Conservation (phyloP, 2,888 invertebrate species). For the Ectemnius cavifrons region DNA sequence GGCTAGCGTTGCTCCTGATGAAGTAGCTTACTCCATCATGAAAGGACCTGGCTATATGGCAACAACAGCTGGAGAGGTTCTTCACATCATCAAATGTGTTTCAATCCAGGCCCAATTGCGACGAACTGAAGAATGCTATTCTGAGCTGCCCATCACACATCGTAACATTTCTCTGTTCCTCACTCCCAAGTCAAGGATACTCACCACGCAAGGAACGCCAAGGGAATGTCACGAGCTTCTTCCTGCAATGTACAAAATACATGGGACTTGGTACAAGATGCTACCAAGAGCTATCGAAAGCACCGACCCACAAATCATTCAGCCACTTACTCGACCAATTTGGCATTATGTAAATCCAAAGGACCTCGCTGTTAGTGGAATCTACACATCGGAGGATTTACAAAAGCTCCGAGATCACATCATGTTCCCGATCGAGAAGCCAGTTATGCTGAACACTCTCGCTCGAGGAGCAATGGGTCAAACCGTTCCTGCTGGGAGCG, state of each 20-base stretch:
- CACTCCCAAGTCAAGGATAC: neutral
- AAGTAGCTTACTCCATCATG: neutral
- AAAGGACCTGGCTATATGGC: constrained; percentile 16
- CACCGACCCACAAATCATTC: neutral
- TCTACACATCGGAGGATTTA: constrained; percentile 27
- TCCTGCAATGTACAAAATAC: no score
- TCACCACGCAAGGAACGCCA: neutral
- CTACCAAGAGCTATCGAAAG: neutral
- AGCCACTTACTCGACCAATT: neutral
- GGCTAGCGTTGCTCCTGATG: neutral
- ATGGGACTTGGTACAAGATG: neutral
- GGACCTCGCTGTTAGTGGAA: constrained; percentile 10
- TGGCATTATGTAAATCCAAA: neutral
- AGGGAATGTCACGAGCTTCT: neutral
- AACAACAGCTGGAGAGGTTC: no score
- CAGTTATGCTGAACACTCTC: constrained; percentile 25
- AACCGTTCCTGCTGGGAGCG: neutral
- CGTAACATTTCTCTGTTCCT: neutral
- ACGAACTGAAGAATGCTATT: neutral
- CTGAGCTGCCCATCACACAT: neutral
- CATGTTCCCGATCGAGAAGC: constrained; percentile 40
- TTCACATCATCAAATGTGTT: constrained; percentile 16
- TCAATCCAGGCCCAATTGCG: constrained; percentile 2
- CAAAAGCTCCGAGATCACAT: constrained; percentile 33
- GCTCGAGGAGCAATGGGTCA: constrained; percentile 30